Evolutionary conservation across 2,888 invertebrate genomes (phyloP).

Genomic region (Homarus gammarus): DNA sequence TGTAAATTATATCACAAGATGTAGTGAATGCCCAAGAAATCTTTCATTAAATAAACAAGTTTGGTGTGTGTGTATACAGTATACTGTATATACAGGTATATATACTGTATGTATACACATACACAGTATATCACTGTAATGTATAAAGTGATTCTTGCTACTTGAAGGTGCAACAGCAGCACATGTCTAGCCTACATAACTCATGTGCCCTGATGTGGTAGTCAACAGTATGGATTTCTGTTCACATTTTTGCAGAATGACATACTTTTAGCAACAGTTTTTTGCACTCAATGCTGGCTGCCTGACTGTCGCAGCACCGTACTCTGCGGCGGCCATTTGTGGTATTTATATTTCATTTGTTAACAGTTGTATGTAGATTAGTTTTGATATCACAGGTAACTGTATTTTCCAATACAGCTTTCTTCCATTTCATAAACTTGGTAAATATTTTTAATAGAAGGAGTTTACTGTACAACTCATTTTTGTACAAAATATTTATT

Average conservation of each 20-base stretch:
- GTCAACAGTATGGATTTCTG: slow-evolving; percentile 19
- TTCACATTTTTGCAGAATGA: slow-evolving; percentile 29
- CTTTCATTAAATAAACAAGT: slow-evolving; percentile 28
- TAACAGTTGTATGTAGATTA: slow-evolving; percentile 41
- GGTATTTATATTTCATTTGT: slow-evolving; percentile 32
- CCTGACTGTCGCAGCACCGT: background rate
- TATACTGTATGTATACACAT: slow-evolving; percentile 22
- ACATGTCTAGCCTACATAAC: slow-evolving; percentile 11
- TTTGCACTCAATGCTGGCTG: slow-evolving; percentile 16
- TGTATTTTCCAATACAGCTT: slow-evolving; percentile 65
- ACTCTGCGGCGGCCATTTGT: slow-evolving; percentile 25
- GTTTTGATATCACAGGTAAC: slow-evolving; percentile 61
- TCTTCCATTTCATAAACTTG: slow-evolving; percentile 67
- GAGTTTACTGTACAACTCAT: slow-evolving; percentile 50
- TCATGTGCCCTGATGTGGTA: slow-evolving; percentile 31
- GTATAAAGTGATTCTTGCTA: slow-evolving; percentile 17
- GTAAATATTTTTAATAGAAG: slow-evolving; percentile 54
- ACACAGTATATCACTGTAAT: background rate
- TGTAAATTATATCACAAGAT: background rate
- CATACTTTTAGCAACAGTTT: slow-evolving; percentile 5
- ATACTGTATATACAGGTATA: background rate
- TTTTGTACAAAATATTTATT: slow-evolving; percentile 67
- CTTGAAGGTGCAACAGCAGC: slow-evolving; percentile 3
- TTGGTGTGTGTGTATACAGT: background rate
- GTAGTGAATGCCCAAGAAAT: slow-evolving; percentile 15